A percentile compares a stretch with the other conserved stretches of the same genome.
Evolutionary conservation across 2,113 vertebrate genomes (phyloP).

Genomic region (Cynocephalus volans): DNA sequence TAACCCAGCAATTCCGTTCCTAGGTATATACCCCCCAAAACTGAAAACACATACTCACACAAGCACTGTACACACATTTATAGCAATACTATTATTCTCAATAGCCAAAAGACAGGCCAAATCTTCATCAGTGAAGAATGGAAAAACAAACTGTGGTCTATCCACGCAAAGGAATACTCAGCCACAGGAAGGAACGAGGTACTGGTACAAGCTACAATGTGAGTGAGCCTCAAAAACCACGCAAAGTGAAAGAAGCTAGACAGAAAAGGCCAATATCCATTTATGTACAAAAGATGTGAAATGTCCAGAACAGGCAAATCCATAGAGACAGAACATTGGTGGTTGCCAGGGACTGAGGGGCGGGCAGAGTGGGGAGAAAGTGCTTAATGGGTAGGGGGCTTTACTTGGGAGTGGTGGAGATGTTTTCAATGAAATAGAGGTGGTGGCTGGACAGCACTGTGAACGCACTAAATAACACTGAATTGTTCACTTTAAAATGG

Average conservation of each 20-base stretch:
- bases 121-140: accelerated
- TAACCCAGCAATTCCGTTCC: not conserved
- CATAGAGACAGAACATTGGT: accelerated
- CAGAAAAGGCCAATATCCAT: not conserved
- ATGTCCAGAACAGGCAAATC: accelerated
- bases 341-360: not conserved
- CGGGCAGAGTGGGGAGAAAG: not conserved
- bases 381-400: not conserved
- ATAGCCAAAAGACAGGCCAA: not conserved
- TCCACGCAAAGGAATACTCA: accelerated
- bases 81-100: accelerated
- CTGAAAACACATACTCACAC: not conserved
- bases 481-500: not conserved
- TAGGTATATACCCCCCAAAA: too few species aligned
- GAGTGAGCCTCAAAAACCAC: not conserved
- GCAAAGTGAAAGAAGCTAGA: not conserved
- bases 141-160: too few species aligned
- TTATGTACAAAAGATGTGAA: too few species aligned
- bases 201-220: not conserved
- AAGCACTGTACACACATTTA: accelerated
- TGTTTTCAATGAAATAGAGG: too few species aligned
- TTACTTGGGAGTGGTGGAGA: not conserved
- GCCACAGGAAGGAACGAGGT: too few species aligned
- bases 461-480: not conserved
- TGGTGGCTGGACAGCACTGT: not conserved